Percentiles rank a stretch among this genome's conserved stretches.
phyloP scores from a whole-genome alignment of 2,113 vertebrate genomes.

The Mirounga angustirostris region DNA sequence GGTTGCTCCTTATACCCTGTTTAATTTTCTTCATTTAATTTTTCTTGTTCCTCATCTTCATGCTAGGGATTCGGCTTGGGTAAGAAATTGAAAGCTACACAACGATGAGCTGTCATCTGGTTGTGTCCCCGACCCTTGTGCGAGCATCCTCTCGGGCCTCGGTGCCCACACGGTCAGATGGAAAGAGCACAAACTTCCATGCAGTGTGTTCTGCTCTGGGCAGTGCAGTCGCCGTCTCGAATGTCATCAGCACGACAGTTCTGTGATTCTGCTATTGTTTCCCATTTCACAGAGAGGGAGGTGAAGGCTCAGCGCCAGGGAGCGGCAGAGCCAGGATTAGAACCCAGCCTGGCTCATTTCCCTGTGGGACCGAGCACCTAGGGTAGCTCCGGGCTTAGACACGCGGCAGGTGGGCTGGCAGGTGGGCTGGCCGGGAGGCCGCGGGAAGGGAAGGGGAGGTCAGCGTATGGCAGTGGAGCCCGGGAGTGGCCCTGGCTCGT shows the following conservation, averaged over 20 bases:
- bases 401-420: not conserved
- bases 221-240: rapidly evolving
- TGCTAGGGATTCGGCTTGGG: not conserved
- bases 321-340: not conserved
- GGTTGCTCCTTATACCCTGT: not conserved
- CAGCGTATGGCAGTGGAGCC: rapidly evolving
- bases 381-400: not conserved
- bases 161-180: rapidly evolving
- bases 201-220: rapidly evolving
- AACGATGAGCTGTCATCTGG: not conserved
- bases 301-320: not conserved
- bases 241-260: rapidly evolving
- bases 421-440: rapidly evolving
- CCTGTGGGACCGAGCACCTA: rapidly evolving
- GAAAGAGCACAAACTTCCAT: rapidly evolving
- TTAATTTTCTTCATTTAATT: not conserved
- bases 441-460: not conserved
- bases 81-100: not conserved
- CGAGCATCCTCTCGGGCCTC: not conserved
- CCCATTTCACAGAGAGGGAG: not conserved
- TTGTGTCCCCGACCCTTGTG: not conserved
- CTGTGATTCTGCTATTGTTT: not conserved
- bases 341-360: not conserved
- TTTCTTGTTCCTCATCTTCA: not conserved
- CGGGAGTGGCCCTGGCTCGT: not conserved